Base-by-base conservation (phyloP, 2,113 vertebrate genomes). In the Recurvirostra avosetta region DNA sequence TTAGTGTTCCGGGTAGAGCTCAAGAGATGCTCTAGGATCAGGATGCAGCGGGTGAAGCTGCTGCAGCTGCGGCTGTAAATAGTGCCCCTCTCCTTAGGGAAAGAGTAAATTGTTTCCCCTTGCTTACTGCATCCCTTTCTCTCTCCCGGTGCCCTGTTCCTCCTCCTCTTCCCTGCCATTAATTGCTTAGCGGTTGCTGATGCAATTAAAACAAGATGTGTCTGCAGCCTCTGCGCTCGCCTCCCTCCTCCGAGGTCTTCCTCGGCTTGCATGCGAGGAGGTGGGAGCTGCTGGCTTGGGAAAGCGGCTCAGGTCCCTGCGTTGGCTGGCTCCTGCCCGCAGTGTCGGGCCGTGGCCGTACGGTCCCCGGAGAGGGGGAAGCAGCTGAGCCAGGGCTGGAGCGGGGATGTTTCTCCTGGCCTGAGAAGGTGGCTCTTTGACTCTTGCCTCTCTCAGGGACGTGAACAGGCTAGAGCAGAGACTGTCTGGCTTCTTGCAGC, bases 111-210 rank as follows among this genome's bases (percentile, higher is more conserved):
- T 50, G 38, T 94, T 98, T 97, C 77, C 77, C 78, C 83, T 95
- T 50, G 63, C 81, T 95, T 92, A 59, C 92, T 94, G 88, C 18
- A 36, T 84, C 70, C 50, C 77, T 74, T 92, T 72, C 91, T 91
- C 70, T 91, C 87, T 96, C 79, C 59, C 52, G 15, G 41, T 89
- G 66, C 89, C 66, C 76, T 56, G 21, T 89, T 94, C 43, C 61
- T 92, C 66, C 76, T 92, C 55, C 66, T 88, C 56, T 55, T 95
- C 52, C 49, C 61, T 94, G 79, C 92, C 83, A 62, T 96, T 97
- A 97, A 96, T 96, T 98, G 94, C 97, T 96, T 93, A 86, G 97
- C 12, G 66, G 52, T 97, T 97, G 91, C 96, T 97, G 95, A 96
- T 97, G 96, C 93, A 98, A 97, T 98, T 97, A 96, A 96, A 96